Evolutionary conservation across 2,888 invertebrate genomes (phyloP), one percentile per base, ranked within the genome.

Genomic region (Leptura quadrifasciata): DNA sequence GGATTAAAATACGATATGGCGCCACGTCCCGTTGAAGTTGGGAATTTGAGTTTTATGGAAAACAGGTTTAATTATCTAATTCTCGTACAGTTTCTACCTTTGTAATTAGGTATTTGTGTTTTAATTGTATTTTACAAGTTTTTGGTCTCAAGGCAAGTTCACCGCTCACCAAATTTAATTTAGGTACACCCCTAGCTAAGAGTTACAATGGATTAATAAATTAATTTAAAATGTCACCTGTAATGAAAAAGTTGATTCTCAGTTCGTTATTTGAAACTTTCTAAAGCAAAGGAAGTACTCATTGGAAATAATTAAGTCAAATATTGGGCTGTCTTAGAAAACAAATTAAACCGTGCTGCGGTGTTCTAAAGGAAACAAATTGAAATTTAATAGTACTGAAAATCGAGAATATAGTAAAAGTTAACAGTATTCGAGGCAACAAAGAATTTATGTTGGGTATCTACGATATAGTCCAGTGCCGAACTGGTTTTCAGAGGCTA

Each of bases 1-100:
- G 39, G 63, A 63, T 63, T 39, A 63, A 39, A 63, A 63, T 27
- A 63, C 63, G 39, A 63, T 47, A 63, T 39, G 63, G 39, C 63
- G 63, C 35, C 31, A 31, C 6, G 27, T 9, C 17, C 1, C 5
- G 15, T 47, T 47, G 5, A 47, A 47, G 47, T 47, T 47, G n/a
- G 47, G 15, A n/a, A 2, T 5, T 47, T n/a, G 12, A 47, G 47
- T 47, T 47, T 12, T 47, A 47, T 47, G 47, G 47, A 47, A 47
- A 47, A 47, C 47, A 47, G 47, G n/a, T 47, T 47, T 47, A 47
- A 47, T 47, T 47, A 47, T n/a, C 47, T 6, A 47, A 47, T 47
- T 47, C n/a, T 47, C 47, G 47, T n/a, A 12, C 47, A n/a, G 47
- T 47, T 47, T 47, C 47, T 47, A 47, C 47, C n/a, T 47, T 15